A percentile compares a stretch with the other conserved stretches of the same genome.
Conservation (phyloP, 2,113 vertebrate genomes). For the Pseudopipra pipra region DNA sequence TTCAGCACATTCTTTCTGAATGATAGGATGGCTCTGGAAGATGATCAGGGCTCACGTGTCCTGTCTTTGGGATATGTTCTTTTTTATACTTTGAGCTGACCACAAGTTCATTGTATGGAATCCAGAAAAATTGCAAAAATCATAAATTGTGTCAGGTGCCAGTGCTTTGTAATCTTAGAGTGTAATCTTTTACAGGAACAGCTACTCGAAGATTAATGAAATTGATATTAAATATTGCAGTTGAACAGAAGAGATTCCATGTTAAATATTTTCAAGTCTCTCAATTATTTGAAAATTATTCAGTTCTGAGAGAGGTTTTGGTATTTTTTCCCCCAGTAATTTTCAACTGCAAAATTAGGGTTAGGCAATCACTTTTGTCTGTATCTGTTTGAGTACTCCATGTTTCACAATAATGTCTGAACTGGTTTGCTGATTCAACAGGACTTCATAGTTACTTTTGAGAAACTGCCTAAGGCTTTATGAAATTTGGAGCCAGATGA, state of each 20-base stretch:
- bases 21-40: neutral
- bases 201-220: neutral
- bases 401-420: neutral
- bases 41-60: neutral
- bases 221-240: neutral
- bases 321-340: neutral
- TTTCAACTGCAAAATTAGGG: neutral
- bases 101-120: neutral
- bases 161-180: neutral
- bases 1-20: neutral
- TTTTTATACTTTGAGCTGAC: neutral
- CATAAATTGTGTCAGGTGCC: neutral
- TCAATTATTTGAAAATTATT: neutral
- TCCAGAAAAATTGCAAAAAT: neutral
- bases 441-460: neutral
- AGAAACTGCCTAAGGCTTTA: neutral
- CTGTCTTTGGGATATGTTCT: neutral
- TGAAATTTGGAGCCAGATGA: neutral
- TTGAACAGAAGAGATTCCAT: neutral
- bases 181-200: neutral
- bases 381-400: neutral
- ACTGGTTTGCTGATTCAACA: neutral
- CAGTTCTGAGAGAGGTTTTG: neutral
- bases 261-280: neutral
- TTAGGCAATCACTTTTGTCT: neutral